Percentiles rank a stretch among this genome's conserved stretches.
Evolutionary conservation across 2,888 invertebrate species (phyloP).

Genomic region (Chrysolina americana): DNA sequence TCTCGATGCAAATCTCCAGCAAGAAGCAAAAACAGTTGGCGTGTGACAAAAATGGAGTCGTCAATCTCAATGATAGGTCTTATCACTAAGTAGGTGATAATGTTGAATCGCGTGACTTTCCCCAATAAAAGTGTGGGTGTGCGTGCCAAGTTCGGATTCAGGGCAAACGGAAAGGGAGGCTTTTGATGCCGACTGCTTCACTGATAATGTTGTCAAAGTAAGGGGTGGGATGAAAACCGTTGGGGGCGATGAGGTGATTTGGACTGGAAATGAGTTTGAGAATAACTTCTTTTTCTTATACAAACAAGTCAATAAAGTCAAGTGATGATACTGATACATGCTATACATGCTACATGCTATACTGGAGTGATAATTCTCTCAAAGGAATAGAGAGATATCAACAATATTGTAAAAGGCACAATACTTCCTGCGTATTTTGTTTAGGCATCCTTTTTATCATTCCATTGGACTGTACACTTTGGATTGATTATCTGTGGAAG

Average conservation of each 20-base stretch:
- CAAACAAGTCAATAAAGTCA: too few relatives aligned
- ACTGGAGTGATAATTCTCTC: too few relatives aligned
- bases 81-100: constrained; percentile 58
- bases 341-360: too few relatives aligned
- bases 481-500: too few relatives aligned
- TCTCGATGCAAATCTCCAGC: background rate
- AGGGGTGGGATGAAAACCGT: background rate
- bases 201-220: background rate
- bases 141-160: background rate
- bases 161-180: constrained; percentile 1
- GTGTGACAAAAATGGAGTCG: constrained; percentile 54
- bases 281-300: too few relatives aligned
- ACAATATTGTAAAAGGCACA: too few relatives aligned
- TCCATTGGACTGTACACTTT: too few relatives aligned
- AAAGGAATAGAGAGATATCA: too few relatives aligned
- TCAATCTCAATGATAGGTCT: constrained; percentile 51
- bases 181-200: constrained; percentile 1
- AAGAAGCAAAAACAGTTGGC: constrained; percentile 19
- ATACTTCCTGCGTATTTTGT: too few relatives aligned
- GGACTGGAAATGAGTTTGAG: too few relatives aligned
- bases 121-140: constrained; percentile 9
- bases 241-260: background rate
- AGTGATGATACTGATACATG: too few relatives aligned
- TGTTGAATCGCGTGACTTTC: constrained; percentile 51
- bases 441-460: too few relatives aligned